Base-by-base conservation (phyloP, 2,797 vertebrate genomes). In the Eremophila alpestris region DNA sequence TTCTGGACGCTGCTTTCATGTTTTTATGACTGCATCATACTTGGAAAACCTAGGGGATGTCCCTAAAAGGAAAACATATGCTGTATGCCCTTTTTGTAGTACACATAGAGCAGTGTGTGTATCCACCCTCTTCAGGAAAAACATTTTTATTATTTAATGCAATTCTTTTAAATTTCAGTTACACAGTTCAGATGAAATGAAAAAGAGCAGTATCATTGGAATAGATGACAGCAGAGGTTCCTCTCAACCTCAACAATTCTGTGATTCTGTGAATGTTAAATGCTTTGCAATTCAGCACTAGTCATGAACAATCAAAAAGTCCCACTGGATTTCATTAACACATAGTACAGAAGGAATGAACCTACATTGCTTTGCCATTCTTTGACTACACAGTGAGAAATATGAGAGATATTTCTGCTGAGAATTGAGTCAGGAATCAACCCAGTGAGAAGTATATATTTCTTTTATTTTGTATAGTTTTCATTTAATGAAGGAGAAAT, bases 401-500 rank as follows among this genome's bases (percentile, higher is more conserved):
- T 54, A 24, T 29, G 15, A 43, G 30, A 55, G 32, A 36, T 38
- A 64, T 34, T 41, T 90, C 67, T 91, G 18, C n/a, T 86, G 27
- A 48, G 36, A 94, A 69, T 59, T 67, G 93, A 93, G 27, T 80
- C 22, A 87, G 74, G 60, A 95, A 92, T 78, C 90, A 93, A 85
- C 45, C 46, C 73, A 63, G 69, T 78, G 38, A 58, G 94, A 93
- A 95, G 70, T n/a, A 23, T 41, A 18, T 45, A 46, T 75, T 38
- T 92, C 22, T 49, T 95, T 96, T 85, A 69, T 60, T 96, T 96
- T 81, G 11, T 93, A 84, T 56, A 64, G 13, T 40, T 92, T 92
- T 70, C 34, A 73, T 68, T 90, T 86, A 87, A 67, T 77, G 71
- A 93, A 95, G 75, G 73, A 93, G 69, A 90, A 94, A 96, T 92